phyloP scores from a whole-genome alignment of 1,140 invertebrate genomes.

The Lepidurus packardi region DNA sequence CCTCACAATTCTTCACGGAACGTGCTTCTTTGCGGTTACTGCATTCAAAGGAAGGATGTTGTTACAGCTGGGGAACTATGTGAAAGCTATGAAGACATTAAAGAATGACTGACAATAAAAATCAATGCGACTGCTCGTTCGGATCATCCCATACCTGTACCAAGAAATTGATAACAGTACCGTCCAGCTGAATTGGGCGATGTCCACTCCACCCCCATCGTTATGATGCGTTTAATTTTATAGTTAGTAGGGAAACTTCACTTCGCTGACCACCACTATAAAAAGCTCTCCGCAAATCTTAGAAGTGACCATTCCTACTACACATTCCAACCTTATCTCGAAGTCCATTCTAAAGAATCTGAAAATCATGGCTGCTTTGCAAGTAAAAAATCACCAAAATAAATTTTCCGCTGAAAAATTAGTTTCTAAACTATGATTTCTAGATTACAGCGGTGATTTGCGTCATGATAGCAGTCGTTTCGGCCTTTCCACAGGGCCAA shows the following conservation, averaged over 20 bases:
- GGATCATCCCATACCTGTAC: not conserved
- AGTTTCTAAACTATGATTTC: not conserved
- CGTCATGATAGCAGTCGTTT: not conserved
- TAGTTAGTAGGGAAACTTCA: not conserved
- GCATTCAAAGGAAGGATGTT: not conserved
- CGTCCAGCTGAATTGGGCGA: slow-evolving; percentile 1
- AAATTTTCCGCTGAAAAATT: not conserved
- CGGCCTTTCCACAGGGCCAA: not conserved
- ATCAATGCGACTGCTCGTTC: not conserved
- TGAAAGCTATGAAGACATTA: not conserved
- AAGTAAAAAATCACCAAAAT: not conserved
- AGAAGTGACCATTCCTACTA: not conserved
- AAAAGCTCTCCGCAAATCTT: not conserved
- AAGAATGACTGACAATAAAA: not conserved
- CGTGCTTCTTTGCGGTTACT: not conserved
- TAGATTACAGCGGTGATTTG: not conserved
- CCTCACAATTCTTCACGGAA: not conserved
- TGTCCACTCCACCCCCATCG: not conserved
- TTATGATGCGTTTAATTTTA: not conserved
- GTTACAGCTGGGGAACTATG: not conserved
- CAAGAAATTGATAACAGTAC: not conserved
- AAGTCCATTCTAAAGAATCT: not conserved
- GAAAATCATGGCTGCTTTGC: not conserved
- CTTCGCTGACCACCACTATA: not conserved
- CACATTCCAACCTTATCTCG: not conserved